Evolutionary conservation across 2,113 vertebrate species (phyloP), one percentile per base, ranked within the genome.

Genomic region (Polyodon spathula): DNA sequence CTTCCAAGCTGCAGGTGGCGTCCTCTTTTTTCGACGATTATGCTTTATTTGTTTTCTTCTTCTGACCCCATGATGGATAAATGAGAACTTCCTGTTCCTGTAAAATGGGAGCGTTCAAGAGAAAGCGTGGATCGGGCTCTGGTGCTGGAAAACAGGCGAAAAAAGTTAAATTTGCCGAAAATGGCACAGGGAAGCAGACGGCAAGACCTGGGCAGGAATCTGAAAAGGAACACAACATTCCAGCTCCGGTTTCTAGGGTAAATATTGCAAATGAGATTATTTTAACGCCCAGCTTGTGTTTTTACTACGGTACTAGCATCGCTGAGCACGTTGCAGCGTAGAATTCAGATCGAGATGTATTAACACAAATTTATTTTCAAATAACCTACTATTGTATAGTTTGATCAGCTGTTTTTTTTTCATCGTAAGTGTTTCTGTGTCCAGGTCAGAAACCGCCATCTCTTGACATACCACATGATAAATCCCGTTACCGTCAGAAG

Each of bases 221-320:
- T 8, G 71, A 58, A 2, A 75, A 78, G 7, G 86, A 85, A 58
- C 66, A 86, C 61, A 72, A 66, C 0, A 66, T 98, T 37, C 92
- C 93, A 5, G 73, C 88, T 0, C 95, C 93, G 0, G 88, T 97
- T 4, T 93, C 90, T 2, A 71, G 69, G 90, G 95, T 97, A 69
- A 68, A 69, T n/a, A 4, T 4, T 62, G 41, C 8, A 40, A 27
- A 27, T 27, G 2, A 2, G 27, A 27, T 27, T 27, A 27, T 27
- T 27, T 27, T 27, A 27, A 27, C 27, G 3, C 27, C 27, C 27
- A 27, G 27, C 27, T 1, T 27, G 27, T 27, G 27, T 2, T 2
- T 27, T 27, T 27, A 27, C 27, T 27, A 27, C 27, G 3, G 27
- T 27, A 27, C n/a, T n/a, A n/a, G n/a, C n/a, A n/a, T n/a, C 27